A percentile compares a stretch with the other conserved stretches of the same genome.
phyloP scores from a whole-genome alignment of 2,113 vertebrate genomes.

The Pterocles orientalis region DNA sequence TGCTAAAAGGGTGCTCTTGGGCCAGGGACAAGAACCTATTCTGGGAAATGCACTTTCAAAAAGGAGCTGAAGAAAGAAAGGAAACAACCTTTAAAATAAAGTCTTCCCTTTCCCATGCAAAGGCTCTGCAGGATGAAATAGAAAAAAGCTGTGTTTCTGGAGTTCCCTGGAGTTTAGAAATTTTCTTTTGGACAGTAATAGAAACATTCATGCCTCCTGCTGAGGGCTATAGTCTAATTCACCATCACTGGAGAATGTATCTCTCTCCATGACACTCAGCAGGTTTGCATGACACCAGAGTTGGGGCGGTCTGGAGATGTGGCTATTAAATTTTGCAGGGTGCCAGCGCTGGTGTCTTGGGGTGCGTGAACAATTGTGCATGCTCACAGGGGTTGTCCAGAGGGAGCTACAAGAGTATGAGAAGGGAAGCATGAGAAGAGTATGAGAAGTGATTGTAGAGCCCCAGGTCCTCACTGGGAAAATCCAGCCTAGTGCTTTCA shows the following conservation, averaged over 20 bases:
- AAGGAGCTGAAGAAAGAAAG: background rate
- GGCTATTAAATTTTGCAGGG: background rate
- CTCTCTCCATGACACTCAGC: background rate
- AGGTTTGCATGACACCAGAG: background rate
- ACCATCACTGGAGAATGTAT: background rate
- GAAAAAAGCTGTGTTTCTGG: background rate
- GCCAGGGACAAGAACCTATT: background rate
- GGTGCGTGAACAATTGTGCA: background rate
- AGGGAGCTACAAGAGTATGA: background rate
- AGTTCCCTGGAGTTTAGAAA: background rate
- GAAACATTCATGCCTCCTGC: background rate
- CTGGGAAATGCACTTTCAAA: background rate
- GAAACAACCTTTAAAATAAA: background rate
- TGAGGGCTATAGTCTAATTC: background rate
- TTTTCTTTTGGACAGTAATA: background rate
- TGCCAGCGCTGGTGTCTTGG: fast-evolving
- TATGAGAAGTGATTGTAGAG: background rate
- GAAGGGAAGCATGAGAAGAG: background rate
- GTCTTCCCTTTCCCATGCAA: background rate
- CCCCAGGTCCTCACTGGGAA: background rate
- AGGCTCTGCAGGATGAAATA: background rate
- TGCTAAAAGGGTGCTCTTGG: background rate
- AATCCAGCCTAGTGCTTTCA: background rate
- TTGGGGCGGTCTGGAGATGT: fast-evolving
- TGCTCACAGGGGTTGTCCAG: background rate